These are phyloP conservation scores for Zonotrichia leucophrys DNA, from an alignment of 2,113 vertebrate genomes.

Conservation along the genomic window DNA sequence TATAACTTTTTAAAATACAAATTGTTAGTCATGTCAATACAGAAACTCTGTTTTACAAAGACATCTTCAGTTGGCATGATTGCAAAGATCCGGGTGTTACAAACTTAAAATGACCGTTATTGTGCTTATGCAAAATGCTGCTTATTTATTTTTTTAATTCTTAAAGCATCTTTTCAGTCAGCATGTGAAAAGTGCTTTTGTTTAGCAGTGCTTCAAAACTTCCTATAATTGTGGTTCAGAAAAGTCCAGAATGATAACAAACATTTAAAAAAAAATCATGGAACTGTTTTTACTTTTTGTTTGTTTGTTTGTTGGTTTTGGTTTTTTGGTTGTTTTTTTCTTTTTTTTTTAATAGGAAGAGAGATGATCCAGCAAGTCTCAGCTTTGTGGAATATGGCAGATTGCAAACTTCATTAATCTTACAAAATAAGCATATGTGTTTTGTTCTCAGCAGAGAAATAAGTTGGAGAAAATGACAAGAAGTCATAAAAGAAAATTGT, in stretches of 20 bases:
- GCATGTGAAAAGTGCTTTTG: neutral
- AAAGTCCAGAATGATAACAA: neutral
- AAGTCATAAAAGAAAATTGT: neutral
- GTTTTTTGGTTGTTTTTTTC: neutral
- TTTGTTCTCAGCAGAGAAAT: neutral
- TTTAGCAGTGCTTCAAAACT: neutral
- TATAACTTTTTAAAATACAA: neutral
- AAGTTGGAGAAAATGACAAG: neutral
- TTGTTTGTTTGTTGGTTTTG: neutral
- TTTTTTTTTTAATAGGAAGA: neutral
- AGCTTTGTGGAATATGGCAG: neutral
- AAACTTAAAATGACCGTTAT: neutral
- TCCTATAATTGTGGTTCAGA: neutral
- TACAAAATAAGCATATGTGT: neutral
- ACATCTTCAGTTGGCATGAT: neutral
- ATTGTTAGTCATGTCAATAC: neutral
- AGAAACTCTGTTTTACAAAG: neutral
- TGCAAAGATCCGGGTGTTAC: neutral
- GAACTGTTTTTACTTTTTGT: neutral
- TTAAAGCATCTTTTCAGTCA: neutral
- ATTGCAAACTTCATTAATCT: neutral
- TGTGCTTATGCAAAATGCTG: neutral
- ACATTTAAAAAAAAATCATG: neutral
- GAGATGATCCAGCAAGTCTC: neutral
- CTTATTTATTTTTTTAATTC: neutral